Conservation (phyloP, 2,113 vertebrate species). For the Nesospiza acunhae region DNA sequence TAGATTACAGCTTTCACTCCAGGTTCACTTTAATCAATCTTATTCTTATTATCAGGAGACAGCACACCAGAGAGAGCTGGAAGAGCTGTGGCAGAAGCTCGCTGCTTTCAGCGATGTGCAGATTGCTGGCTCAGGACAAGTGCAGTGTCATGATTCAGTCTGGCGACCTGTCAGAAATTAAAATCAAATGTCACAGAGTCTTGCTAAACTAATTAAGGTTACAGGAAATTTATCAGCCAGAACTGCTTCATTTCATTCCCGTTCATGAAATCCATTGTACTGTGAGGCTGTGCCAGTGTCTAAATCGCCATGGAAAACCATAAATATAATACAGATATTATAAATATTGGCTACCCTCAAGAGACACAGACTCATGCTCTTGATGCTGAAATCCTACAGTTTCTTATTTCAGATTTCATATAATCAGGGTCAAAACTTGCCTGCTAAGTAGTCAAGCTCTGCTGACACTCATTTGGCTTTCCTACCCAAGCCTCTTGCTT, state of each 20-base stretch:
- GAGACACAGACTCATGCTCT: not conserved
- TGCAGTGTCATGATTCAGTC: not conserved
- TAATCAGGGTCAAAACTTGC: not conserved
- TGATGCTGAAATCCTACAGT: not conserved
- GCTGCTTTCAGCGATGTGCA: not conserved
- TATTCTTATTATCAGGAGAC: not conserved
- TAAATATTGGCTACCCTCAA: not conserved
- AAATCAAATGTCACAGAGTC: not conserved
- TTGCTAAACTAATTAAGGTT: not conserved
- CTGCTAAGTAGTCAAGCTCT: not conserved
- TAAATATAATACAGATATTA: not conserved
- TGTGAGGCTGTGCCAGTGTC: not conserved
- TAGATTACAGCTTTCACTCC: not conserved
- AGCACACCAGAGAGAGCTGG: not conserved
- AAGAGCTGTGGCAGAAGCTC: not conserved
- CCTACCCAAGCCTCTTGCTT: not conserved
- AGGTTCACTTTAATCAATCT: not conserved
- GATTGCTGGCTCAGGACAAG: not conserved
- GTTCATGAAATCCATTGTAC: not conserved
- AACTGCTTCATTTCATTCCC: not conserved
- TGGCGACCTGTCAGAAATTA: not conserved
- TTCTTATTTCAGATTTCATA: not conserved
- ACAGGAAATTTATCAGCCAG: not conserved
- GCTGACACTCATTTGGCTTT: not conserved
- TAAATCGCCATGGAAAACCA: not conserved